Evolutionary conservation across 2,888 invertebrate genomes (phyloP).

Genomic region (Drosophila subsilvestris): DNA sequence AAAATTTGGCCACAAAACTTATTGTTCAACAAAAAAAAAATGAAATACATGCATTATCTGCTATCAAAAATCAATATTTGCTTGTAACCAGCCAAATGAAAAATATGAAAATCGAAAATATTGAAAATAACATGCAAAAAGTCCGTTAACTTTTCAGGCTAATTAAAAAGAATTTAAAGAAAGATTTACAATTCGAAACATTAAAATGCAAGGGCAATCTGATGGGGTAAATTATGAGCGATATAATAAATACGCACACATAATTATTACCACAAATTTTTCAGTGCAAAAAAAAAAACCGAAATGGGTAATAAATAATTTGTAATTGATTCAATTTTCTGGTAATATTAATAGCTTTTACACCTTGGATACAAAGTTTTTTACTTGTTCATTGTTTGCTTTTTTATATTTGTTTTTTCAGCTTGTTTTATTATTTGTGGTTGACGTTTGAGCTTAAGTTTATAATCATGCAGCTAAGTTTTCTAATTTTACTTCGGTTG

Average conservation of each 20-base stretch:
- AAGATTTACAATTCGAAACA: slow-evolving; percentile 26
- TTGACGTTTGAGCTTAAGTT: slow-evolving; percentile 63
- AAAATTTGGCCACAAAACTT: slow-evolving; percentile 51
- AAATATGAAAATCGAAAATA: slow-evolving; percentile 30
- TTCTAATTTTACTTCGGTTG: slow-evolving; percentile 21
- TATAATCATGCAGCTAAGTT: slow-evolving; percentile 51
- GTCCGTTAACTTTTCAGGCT: too few relatives aligned
- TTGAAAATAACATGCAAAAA: slow-evolving; percentile 42
- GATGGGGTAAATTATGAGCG: neutral
- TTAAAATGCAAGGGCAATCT: slow-evolving; percentile 1
- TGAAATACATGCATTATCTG: slow-evolving; percentile 7
- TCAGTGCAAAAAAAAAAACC: slow-evolving; percentile 12
- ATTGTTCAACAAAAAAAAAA: slow-evolving; percentile 33
- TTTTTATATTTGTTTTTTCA: slow-evolving; percentile 15
- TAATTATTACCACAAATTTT: slow-evolving; percentile 18
- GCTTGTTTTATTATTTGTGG: slow-evolving; percentile 28
- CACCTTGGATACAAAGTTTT: slow-evolving; percentile 32
- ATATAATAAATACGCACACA: slow-evolving; percentile 38
- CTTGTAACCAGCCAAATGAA: slow-evolving; percentile 25
- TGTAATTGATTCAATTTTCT: slow-evolving; percentile 51
- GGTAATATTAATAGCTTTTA: slow-evolving; percentile 61
- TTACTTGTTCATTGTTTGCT: slow-evolving; percentile 24
- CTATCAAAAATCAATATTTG: slow-evolving; percentile 37
- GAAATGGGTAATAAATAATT: slow-evolving; percentile 54
- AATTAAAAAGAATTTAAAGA: slow-evolving; percentile 26